These are phyloP conservation scores for Zeugodacus cucurbitae DNA, from an alignment of 1,140 invertebrate genomes.

Conservation along the genomic window DNA sequence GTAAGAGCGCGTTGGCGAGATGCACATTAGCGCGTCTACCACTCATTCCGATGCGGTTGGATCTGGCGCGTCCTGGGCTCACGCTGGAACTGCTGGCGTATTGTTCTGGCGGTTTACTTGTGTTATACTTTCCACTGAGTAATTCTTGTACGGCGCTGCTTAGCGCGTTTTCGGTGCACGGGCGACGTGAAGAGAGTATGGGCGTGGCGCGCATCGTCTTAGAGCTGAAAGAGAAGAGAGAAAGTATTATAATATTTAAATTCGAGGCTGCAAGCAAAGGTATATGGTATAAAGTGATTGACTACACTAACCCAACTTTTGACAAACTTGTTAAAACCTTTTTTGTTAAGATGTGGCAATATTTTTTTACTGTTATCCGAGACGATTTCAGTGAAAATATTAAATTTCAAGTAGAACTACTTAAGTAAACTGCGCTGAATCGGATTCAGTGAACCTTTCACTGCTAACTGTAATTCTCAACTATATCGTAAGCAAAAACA, in stretches of 20 bases:
- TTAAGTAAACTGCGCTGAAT: neutral
- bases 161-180: conserved; percentile 93
- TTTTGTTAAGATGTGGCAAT: too few relatives aligned
- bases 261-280: too few relatives aligned
- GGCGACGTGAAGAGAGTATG: conserved; percentile 68
- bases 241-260: neutral
- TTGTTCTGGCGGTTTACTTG: conserved; percentile 90
- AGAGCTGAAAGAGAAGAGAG: conserved; percentile 18
- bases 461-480: neutral
- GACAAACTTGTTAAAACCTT: too few relatives aligned
- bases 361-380: too few relatives aligned
- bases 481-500: neutral
- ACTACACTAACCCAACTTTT: neutral
- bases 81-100: conserved; percentile 96
- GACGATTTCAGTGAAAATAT: neutral
- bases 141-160: conserved; percentile 91
- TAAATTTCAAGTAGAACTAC: too few relatives aligned
- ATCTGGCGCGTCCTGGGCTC: conserved; percentile 84
- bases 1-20: conserved; percentile 30
- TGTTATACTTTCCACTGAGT: conserved; percentile 79
- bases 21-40: conserved; percentile 49
- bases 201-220: conserved; percentile 64
- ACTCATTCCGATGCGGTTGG: conserved; percentile 70
- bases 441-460: neutral
- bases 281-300: neutral